Evolutionary conservation across 2,797 vertebrate species (phyloP), one percentile per base, ranked within the genome.

Genomic region (Sebastes minor): DNA sequence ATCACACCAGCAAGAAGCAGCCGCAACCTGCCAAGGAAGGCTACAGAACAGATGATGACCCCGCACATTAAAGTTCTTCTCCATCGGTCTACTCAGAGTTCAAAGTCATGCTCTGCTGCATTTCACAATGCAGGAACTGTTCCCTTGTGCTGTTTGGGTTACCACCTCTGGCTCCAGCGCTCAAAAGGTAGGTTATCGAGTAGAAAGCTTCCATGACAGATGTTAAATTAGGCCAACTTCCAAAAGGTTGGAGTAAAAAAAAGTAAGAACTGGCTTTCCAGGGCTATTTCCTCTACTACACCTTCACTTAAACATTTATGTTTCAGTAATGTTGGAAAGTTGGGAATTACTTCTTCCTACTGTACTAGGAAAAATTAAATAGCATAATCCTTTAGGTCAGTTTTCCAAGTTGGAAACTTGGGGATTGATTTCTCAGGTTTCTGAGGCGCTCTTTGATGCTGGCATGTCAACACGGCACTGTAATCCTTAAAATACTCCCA

Each of bases 351-450:
- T 74, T 81, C 69, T 81, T 86, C 73, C 82, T 76, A 61, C 65
- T 81, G 62, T 76, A 74, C 60, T 69, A 30, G 73, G 78, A 78
- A 88, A 86, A 76, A 62, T 67, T 67, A 61, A 81, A 75, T 76
- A 64, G 38, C 73, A 70, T 30, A 30, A 83, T 82, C 76, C 33
- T 30, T 71, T 30, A 62, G 35, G 77, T 78, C 76, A 78, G 49
- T 76, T 80, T 83, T 84, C 82, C 80, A 80, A 79, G 53, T 56
- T 73, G 85, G 74, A 87, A 90, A 91, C 71, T 83, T 73, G 16
- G 53, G 74, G 49, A 42, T 70, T n/a, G 42, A 75, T 68, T 74
- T 67, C 52, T 83, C 65, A 78, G 71, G 71, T 81, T 89, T 86
- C 78, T 56, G 13, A 80, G 53, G 49, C 28, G 16, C 42, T 74